Base-by-base conservation (phyloP, 2,888 invertebrate species). In the Callyntrura sp. region DNA sequence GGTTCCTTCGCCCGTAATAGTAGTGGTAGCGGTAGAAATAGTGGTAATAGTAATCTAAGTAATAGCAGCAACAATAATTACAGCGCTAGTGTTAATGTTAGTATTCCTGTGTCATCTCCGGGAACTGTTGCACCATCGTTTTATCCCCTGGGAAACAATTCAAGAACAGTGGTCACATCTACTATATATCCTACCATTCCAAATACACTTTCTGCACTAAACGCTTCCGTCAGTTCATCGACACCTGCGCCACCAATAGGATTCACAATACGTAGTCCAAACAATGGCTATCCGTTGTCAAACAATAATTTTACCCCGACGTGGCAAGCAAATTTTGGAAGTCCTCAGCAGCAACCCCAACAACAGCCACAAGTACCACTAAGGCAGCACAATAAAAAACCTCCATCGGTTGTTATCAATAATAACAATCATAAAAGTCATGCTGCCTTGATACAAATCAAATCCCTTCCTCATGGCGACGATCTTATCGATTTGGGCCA, bases 401-500 rank as follows among this genome's bases (percentile, higher is more conserved):
- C 68, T 5, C 8, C 25, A 17, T 20, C 76, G 6, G 62, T 57
- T 23, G 55, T 76, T 17, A 78, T 45, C 9, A 82, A 84, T 68
- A 79, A 76, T 28, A 81, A 85, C 25, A 76, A 35, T 35, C 35
- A 35, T 35, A 35, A 35, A 35, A 35, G 35, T 35, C 35, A 35
- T 35, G 6, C 6, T 0, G 17, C 28, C 9, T 11, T 23, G 8
- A 0, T 23, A 9, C 60, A 79, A 11, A 17, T 28, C 25, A 82
- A 35, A n/a, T n/a, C 25, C 14, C 91, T 76, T 60, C 89, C 20
- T 79, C 87, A 79, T 78, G 92, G 84, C 0, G 92, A 92, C 25
- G 93, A 93, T 76, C 85, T 93, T 0, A 93, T 93, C 85, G 92
- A 94, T 92, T 94, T 92, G 90, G 94, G 95, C 95, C 93, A 95